Evolutionary conservation across 2,113 vertebrate genomes (phyloP), one percentile per base, ranked within the genome.

Genomic region (Scomber scombrus): DNA sequence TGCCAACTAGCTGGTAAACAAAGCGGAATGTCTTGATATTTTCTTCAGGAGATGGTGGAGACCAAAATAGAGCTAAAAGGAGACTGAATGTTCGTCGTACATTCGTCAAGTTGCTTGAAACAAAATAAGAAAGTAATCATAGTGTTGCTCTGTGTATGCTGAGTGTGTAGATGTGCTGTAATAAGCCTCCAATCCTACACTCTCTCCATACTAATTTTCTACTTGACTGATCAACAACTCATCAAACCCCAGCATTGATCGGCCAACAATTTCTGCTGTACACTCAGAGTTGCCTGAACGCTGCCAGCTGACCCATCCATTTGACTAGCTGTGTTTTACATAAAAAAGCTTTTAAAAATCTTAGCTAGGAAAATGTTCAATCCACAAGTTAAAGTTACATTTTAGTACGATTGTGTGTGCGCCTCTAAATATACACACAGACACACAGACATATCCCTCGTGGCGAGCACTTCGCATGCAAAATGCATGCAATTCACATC

Each of bases 401-500:
- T 43, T 77, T 58, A 0, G 77, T 55, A 52, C 3, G 11, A 82
- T 29, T 23, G 0, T 52, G 0, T 49, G 46, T 15, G 70, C 61
- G 26, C 63, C 60, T 62, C 45, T 57, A 46, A 31, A 77, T 55
- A 15, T 18, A 19, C 80, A 71, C 62, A 47, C 46, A 68, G 0
- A 58, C n/a, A 40, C 40, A 47, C 46, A 68, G 0, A 58, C n/a
- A 40, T 29, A 54, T 66, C 40, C 66, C 51, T 56, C 4, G n/a
- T 6, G 2, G 66, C 23, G 10, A 62, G 31, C 14, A 34, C 60
- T 80, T 78, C 52, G 54, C 81, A 87, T 87, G 78, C 68, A 86
- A 89, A 90, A 80, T 80, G 71, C 81, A 88, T 85, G 69, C 56
- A 74, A 75, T 78, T 80, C 73, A 31, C 75, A 83, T 90, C 75